These are phyloP conservation scores for Atherinomorus stipes DNA, from an alignment of 2,113 vertebrate genomes.

Conservation along the genomic window DNA sequence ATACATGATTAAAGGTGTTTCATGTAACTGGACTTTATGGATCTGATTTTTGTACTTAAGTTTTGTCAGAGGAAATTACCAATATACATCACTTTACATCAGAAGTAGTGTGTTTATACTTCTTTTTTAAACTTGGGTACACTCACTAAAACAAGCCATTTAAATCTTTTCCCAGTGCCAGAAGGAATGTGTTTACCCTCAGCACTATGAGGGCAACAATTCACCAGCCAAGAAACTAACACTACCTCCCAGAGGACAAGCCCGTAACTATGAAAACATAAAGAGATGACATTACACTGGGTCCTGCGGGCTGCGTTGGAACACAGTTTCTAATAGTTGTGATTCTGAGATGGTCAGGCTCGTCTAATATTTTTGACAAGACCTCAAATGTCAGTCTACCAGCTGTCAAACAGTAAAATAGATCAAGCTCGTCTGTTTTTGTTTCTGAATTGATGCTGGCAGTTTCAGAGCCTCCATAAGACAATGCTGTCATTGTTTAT, in stretches of 20 bases:
- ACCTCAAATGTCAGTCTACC: no score
- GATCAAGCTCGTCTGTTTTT: neutral
- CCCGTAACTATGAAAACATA: neutral
- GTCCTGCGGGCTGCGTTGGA: neutral
- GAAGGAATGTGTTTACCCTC: neutral
- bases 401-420: neutral
- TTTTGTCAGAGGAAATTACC: conserved; percentile 28
- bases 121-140: neutral
- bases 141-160: no score
- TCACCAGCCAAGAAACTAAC: neutral
- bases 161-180: no score
- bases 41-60: conserved; percentile 35
- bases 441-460: neutral
- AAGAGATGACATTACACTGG: neutral
- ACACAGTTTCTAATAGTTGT: neutral
- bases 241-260: neutral
- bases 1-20: neutral
- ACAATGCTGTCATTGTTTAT: neutral
- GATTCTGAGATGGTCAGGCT: no score
- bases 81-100: neutral
- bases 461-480: no score
- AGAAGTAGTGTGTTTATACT: neutral
- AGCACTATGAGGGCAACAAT: neutral
- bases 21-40: conserved; percentile 9
- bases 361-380: no score